Base-by-base conservation (phyloP, 2,113 vertebrate genomes). In the Gnathonemus echidnorhynchus region DNA sequence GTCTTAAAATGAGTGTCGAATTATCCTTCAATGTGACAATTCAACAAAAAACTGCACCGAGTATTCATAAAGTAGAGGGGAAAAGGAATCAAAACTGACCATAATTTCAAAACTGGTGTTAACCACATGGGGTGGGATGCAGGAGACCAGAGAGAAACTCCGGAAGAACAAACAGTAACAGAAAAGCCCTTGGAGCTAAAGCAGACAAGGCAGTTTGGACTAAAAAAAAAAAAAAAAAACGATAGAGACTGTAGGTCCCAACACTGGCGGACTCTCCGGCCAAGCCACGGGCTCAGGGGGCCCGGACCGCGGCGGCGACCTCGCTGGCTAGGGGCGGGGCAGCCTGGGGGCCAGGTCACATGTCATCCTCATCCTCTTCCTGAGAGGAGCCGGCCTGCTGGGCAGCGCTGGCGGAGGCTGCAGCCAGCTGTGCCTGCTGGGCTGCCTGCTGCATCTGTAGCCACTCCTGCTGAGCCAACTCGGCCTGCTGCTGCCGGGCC, bases 381-480 rank as follows among this genome's bases (percentile, higher is more conserved):
- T 99, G 98, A 96, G 98, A 99, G 91, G 98, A 99, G 58, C 97
- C 96, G 53, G 98, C 96, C 93, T 99, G 98, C 91, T 98, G 97
- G 92, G 97, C 96, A 42, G 97, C 97, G 87, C 97, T 98, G 93
- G 98, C 97, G 62, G 98, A 98, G 52, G 98, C 97, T 5, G 98
- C 97, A 49, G 97, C 98, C 92, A 99, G 96, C 95, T 99, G 98
- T 19, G 98, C 98, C 94, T 99, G 98, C 85, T 99, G 98, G 80
- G 98, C 98, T 0, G 98, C 98, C 93, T 99, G 98, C 92, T 99
- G 98, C 98, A 99, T 98, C 95, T 99, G 98, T 95, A 99, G 94
- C 98, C 98, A 99, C 90, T 99, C 98, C 94, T 99, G 98, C 93
- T 99, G 98, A 45, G 98, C 98, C 35, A 99, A 95, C 93, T 99